Percentiles rank a stretch among this genome's conserved stretches.
Conservation (phyloP, 1,140 invertebrate genomes). For the Cyclina sinensis region DNA sequence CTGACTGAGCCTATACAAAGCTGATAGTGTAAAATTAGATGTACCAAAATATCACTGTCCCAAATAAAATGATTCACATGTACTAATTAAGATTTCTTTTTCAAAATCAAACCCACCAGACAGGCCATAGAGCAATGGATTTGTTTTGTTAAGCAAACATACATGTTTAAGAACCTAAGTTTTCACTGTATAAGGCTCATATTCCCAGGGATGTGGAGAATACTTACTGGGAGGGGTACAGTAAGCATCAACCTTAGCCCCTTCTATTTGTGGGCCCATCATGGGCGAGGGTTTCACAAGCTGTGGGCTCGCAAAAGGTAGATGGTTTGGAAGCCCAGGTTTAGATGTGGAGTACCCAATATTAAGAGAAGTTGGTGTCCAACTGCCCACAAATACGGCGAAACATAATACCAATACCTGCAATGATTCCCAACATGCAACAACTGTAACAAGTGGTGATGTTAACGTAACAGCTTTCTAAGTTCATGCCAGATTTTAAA, state of each 20-base stretch:
- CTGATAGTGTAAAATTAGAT: too few species aligned
- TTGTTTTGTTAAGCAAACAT: too few species aligned
- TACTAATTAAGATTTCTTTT: too few species aligned
- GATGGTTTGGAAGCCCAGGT: conserved; percentile 53
- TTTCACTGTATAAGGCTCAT: conserved; percentile 14
- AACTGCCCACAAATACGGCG: conserved; percentile 86
- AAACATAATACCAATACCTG: conserved; percentile 86
- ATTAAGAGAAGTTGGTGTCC: conserved; percentile 84
- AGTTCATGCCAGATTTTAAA: not conserved
- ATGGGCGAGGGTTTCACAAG: conserved; percentile 75
- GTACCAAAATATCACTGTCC: too few species aligned
- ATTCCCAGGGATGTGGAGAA: not conserved
- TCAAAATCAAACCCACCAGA: too few species aligned
- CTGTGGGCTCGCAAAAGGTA: conserved; percentile 73
- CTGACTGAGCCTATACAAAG: too few species aligned
- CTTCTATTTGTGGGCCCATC: conserved; percentile 79
- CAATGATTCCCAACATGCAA: conserved; percentile 67
- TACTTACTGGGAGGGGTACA: conserved; percentile 83
- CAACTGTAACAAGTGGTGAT: not conserved
- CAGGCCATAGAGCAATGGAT: too few species aligned
- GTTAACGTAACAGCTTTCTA: not conserved
- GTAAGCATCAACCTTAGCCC: conserved; percentile 78
- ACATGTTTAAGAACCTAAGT: not conserved
- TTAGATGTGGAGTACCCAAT: conserved; percentile 81
- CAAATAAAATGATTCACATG: too few species aligned